Base-by-base conservation (phyloP, 2,888 invertebrate species). In the Andrena camellia region DNA sequence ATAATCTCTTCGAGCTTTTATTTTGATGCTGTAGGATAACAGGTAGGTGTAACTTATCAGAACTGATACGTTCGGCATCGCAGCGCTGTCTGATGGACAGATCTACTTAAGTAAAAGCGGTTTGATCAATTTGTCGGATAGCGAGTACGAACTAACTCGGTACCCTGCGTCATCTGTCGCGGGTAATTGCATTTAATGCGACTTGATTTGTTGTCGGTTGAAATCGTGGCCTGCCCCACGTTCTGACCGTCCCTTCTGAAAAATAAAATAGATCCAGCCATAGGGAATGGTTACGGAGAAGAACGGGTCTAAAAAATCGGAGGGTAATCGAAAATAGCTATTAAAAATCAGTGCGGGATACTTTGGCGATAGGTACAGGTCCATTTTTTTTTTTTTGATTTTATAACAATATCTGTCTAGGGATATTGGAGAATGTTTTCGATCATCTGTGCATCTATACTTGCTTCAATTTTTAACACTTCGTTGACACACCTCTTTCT, bases 161-260 rank as follows among this genome's bases (percentile, higher is more conserved):
- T 88, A 84, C 83, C 86, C 86, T 85, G 81, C 87, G 86, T 90
- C 88, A 89, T 90, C 83, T 83, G 84, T 85, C 81, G 82, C 64
- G 69, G 76, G 89, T 91, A 92, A 93, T 93, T 93, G 91, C 83
- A 83, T 88, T 91, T 91, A 92, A 93, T 92, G 91, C 89, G 84
- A 87, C 89, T 91, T 92, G 90, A 92, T 93, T 91, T 86, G 90
- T 90, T 90, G 87, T 86, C 86, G 87, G 79, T 84, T 89, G 83
- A 89, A 91, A 91, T 91, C 88, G 78, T 89, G 83, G 70, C 59
- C 69, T 60, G 74, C 33, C 74, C 60, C 50, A 73, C 60, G 54
- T 35, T 68, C 35, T 33, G 57, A 20, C 33, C 35, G 54, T 50
- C 50, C 42, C 62, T n/a, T 72, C 64, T 73, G 60, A 20, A 29